Conservation (phyloP, 1,140 invertebrate genomes). For the Caerostris darwini region DNA sequence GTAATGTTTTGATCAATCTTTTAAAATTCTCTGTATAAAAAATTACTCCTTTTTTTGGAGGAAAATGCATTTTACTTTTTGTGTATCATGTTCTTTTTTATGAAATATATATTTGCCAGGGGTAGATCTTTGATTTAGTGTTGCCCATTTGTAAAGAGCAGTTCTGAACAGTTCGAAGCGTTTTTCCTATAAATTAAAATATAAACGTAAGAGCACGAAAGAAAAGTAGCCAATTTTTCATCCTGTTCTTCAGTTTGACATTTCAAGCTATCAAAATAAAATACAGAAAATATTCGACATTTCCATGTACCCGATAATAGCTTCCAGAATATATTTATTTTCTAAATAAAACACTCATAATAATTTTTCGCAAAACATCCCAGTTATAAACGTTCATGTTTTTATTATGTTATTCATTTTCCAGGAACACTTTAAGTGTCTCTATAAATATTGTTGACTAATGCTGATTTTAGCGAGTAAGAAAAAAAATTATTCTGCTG, state of each 20-base stretch:
- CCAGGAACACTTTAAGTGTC: neutral
- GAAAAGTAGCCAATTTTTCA: neutral
- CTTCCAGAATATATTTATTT: slow-evolving; percentile 59
- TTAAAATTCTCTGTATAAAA: slow-evolving; percentile 34
- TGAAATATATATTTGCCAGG: neutral
- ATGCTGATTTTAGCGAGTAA: neutral
- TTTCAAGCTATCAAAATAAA: slow-evolving; percentile 59
- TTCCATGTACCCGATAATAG: slow-evolving; percentile 24
- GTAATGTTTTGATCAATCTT: neutral
- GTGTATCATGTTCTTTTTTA: neutral
- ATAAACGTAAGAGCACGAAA: neutral
- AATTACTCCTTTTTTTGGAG: slow-evolving; percentile 2
- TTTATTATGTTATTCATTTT: slow-evolving; percentile 26
- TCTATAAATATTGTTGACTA: slow-evolving; percentile 10
- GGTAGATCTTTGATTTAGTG: neutral
- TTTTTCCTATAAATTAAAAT: slow-evolving; percentile 29
- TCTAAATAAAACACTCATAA: slow-evolving; percentile 64
- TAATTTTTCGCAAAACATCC: slow-evolving; percentile 31
- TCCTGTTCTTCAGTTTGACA: neutral
- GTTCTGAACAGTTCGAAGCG: neutral
- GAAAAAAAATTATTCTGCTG: neutral
- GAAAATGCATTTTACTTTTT: neutral
- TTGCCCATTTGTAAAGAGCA: neutral
- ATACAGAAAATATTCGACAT: slow-evolving; percentile 38
- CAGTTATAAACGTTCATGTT: slow-evolving; percentile 8